Percentiles rank a stretch among this genome's conserved stretches.
Conservation (phyloP, 1,140 invertebrate genomes). For the Aphaenogaster rudis region DNA sequence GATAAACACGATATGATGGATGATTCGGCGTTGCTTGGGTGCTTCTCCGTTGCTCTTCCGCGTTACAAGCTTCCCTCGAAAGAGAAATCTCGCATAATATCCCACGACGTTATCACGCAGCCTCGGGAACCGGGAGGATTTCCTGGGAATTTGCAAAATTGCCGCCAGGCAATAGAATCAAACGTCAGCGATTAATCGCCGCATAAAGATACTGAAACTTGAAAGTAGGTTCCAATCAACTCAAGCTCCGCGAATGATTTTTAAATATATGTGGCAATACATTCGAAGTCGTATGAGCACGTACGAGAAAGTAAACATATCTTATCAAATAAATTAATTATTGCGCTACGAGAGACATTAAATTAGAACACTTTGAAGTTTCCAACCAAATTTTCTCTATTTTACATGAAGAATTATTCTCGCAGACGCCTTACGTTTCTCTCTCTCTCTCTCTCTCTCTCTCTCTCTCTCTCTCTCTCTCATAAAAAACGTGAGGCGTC, state of each 20-base stretch:
- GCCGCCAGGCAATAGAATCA: slow-evolving; percentile 41
- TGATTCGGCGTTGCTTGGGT: slow-evolving; percentile 26
- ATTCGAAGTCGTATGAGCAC: not conserved
- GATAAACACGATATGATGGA: slow-evolving; percentile 38
- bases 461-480: too few species aligned
- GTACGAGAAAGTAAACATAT: not conserved
- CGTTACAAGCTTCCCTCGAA: slow-evolving; percentile 41
- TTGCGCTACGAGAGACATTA: not conserved
- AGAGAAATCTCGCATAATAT: slow-evolving; percentile 55
- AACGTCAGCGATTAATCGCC: slow-evolving; percentile 63
- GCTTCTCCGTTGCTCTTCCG: slow-evolving; percentile 38
- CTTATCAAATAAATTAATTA: not conserved
- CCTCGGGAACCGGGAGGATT: slow-evolving; percentile 34
- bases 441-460: too few species aligned
- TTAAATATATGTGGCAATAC: not conserved
- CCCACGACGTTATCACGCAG: slow-evolving; percentile 45
- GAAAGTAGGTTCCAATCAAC: not conserved
- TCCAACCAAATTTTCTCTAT: not conserved
- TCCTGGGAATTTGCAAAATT: slow-evolving; percentile 45
- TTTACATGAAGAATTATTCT: not conserved
- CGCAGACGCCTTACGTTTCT: not conserved
- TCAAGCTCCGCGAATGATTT: not conserved
- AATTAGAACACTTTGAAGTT: not conserved
- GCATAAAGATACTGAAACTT: not conserved
- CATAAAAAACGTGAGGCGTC: not conserved